phyloP scores from a whole-genome alignment of 1,140 invertebrate species.

The Drosophila burlai region DNA sequence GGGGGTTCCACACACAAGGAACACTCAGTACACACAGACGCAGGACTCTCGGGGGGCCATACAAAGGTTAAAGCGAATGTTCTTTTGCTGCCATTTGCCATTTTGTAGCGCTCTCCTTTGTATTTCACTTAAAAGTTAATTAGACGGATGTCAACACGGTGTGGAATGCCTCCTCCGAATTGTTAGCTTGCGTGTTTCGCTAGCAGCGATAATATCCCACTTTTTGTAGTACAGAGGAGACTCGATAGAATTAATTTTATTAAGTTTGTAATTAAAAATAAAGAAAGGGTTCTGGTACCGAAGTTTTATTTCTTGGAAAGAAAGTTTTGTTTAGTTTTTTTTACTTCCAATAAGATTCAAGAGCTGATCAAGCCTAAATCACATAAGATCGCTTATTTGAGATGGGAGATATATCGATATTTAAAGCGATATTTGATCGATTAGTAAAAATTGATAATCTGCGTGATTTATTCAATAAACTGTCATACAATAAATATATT shows the following conservation, averaged over 20 bases:
- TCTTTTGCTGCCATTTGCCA: slow-evolving; percentile 28
- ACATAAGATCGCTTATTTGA: background rate
- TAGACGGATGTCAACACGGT: slow-evolving; percentile 51
- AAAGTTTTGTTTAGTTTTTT: background rate
- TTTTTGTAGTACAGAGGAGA: background rate
- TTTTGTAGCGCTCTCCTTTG: slow-evolving; percentile 20
- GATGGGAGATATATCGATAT: background rate
- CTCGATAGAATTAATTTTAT: background rate
- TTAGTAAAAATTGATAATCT: too few relatives aligned
- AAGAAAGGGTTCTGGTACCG: background rate
- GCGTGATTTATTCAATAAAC: too few relatives aligned
- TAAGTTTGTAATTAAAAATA: background rate
- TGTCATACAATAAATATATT: too few relatives aligned
- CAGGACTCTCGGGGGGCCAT: background rate
- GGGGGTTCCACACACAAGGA: background rate
- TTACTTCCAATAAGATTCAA: too few relatives aligned
- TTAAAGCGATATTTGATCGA: too few relatives aligned
- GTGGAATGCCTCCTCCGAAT: slow-evolving; percentile 17
- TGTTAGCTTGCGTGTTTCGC: slow-evolving; percentile 24
- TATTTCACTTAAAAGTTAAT: slow-evolving; percentile 75
- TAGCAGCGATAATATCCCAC: slow-evolving; percentile 25
- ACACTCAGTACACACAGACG: background rate
- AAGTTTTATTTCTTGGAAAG: background rate
- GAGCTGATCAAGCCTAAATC: background rate
- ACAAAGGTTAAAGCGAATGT: slow-evolving; percentile 22